Percentiles rank a stretch among this genome's conserved stretches.
phyloP scores from a whole-genome alignment of 2,113 vertebrate species.

The Saimiri boliviensis region DNA sequence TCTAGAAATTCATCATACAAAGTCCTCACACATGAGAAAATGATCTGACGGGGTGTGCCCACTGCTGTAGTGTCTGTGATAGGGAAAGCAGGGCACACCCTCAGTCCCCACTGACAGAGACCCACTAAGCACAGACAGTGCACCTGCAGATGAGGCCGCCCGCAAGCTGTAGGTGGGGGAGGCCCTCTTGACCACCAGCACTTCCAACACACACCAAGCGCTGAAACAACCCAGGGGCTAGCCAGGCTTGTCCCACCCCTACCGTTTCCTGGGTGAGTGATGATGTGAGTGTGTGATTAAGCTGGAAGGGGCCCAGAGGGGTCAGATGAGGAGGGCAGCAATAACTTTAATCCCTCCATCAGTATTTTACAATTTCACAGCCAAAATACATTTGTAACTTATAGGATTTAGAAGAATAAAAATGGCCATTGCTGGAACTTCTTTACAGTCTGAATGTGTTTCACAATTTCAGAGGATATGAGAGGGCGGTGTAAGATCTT shows the following conservation, averaged over 20 bases:
- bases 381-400: neutral
- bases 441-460: neutral
- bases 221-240: fast-evolving
- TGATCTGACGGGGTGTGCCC: fast-evolving
- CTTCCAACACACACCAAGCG: neutral
- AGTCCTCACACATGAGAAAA: neutral
- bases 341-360: neutral
- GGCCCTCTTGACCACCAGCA: neutral
- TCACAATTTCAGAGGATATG: neutral
- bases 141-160: neutral
- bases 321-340: fast-evolving
- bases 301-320: neutral
- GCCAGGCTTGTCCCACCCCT: neutral
- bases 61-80: fast-evolving
- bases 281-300: neutral
- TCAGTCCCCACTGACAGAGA: neutral
- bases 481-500: neutral
- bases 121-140: neutral
- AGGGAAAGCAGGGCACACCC: neutral
- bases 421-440: neutral
- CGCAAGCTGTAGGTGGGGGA: neutral
- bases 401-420: neutral
- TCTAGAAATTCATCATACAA: neutral
- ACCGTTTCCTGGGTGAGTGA: neutral
- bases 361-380: neutral